Evolutionary conservation across 2,113 vertebrate genomes (phyloP).

Genomic region (Pardalotus punctatus): DNA sequence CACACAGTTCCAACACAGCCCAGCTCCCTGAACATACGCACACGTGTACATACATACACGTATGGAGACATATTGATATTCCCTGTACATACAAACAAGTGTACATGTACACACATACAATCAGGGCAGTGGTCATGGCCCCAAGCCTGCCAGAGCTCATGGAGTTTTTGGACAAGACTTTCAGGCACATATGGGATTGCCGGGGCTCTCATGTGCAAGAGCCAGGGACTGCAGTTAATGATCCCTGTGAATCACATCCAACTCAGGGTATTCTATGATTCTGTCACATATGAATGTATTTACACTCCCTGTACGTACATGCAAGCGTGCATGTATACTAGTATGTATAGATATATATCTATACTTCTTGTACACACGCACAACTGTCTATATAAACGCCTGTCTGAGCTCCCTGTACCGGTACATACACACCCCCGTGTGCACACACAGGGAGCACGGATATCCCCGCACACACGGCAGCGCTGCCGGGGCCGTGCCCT

Average conservation of each 20-base stretch:
- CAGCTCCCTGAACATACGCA: not conserved
- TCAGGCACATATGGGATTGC: not conserved
- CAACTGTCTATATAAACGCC: rapidly evolving
- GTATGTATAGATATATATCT: rapidly evolving
- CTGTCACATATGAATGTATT: rapidly evolving
- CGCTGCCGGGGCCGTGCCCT: not conserved
- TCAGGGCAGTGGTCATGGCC: not conserved
- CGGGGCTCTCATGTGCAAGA: not conserved
- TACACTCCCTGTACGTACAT: too few species aligned
- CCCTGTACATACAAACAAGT: not conserved
- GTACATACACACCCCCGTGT: not conserved
- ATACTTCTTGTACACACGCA: not conserved
- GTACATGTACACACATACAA: not conserved
- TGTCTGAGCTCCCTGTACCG: rapidly evolving
- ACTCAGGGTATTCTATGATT: not conserved
- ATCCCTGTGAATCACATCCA: not conserved
- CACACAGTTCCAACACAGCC: not conserved
- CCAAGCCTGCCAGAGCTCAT: not conserved
- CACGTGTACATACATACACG: too few species aligned
- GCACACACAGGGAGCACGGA: rapidly evolving
- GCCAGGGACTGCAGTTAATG: not conserved
- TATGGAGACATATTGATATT: too few species aligned
- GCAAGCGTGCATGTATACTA: rapidly evolving
- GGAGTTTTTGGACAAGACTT: not conserved
- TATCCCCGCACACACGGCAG: rapidly evolving